Evolutionary conservation across 2,797 vertebrate genomes (phyloP).

Genomic region (Phaenicophaeus curvirostris): DNA sequence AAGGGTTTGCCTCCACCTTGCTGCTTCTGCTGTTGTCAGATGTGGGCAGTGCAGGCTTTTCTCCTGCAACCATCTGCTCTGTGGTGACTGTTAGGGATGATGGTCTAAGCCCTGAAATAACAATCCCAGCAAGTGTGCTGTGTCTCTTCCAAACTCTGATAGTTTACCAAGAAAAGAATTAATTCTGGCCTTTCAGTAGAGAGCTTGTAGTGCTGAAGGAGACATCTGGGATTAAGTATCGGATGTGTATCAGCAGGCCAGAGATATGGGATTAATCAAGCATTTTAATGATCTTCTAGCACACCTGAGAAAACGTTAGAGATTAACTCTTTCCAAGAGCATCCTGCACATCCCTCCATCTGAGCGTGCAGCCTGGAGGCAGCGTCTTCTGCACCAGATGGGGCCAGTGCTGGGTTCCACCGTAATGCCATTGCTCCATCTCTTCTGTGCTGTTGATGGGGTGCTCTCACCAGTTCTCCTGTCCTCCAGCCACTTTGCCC

Average conservation of each 20-base stretch:
- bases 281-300: not conserved
- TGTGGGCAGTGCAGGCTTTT: fast-evolving
- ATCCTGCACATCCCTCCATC: not conserved
- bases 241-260: conserved; percentile 6
- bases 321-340: not conserved
- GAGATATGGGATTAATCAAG: conserved; percentile 55
- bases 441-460: not conserved
- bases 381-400: not conserved
- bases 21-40: not conserved
- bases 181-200: conserved; percentile 16
- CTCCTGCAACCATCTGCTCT: not conserved
- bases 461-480: not conserved
- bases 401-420: not conserved
- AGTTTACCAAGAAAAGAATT: conserved; percentile 31
- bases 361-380: not conserved
- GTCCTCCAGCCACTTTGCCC: not conserved
- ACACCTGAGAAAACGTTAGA: not conserved
- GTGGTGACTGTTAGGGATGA: not conserved
- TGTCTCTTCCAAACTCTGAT: not conserved
- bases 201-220: conserved; percentile 21
- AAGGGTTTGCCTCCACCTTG: not conserved
- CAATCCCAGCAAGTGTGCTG: fast-evolving
- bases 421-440: fast-evolving
- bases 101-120: not conserved
- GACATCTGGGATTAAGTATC: conserved; percentile 25